Evolutionary conservation across 2,797 vertebrate species (phyloP), one percentile per base, ranked within the genome.

Genomic region (Falco novaeseelandiae): DNA sequence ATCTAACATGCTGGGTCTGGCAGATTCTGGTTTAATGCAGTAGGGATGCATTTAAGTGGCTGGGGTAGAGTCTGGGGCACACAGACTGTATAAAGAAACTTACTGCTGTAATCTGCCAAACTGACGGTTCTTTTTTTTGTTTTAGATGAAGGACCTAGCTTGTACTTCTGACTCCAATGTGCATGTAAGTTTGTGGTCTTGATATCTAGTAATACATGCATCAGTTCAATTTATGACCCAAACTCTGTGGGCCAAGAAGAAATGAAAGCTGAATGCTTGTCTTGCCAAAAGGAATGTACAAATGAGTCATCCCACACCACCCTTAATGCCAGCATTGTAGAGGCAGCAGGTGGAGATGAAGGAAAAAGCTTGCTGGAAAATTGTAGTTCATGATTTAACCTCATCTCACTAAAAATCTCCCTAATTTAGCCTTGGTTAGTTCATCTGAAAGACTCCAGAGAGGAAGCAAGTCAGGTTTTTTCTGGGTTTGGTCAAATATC

Each of bases 61-160:
- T 76, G 79, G 82, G 67, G 10, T 66, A 71, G 70, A 61, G 71
- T 16, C 44, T 80, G 89, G 92, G 87, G n/a, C 79, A 42, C 51
- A 17, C 4, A 2, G 27, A 12, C 66, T 67, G 66, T n/a, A 0
- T 11, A 5, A n/a, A 80, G 70, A 16, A 58, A 32, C 49, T 34
- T 67, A 17, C 25, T 94, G 59, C 52, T 91, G 30, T 72, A n/a
- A 57, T 67, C 65, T 94, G 86, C 69, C 58, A 27, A 76, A 86
- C 72, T 91, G 61, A 82, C 0, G 0, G 89, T 32, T 74, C 21
- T 54, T 26, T 73, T 32, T 55, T 94, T 59, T 86, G 61, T 90
- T 95, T 44, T 88, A 95, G 89, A 87, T 93, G 92, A 88, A 95
- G 92, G 93, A 88, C 69, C n/a, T 91, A 78, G 62, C 87, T 95